Evolutionary conservation across 2,113 vertebrate genomes (phyloP).

Genomic region (Macroglossus sobrinus): DNA sequence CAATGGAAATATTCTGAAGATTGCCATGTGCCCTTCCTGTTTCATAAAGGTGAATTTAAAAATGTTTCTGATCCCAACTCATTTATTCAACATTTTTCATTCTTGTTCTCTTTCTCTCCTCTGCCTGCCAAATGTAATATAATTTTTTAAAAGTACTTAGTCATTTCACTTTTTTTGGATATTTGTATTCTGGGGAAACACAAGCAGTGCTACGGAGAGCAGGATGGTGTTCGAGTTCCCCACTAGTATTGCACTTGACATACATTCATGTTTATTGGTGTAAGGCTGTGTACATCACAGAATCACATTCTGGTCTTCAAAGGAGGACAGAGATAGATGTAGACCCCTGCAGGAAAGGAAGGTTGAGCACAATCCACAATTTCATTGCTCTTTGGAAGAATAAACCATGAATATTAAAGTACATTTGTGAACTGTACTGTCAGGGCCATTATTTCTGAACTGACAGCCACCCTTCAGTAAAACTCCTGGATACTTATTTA

Average conservation of each 20-base stretch:
- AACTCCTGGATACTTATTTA: not conserved
- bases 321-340: not conserved
- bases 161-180: not conserved
- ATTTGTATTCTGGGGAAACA: not conserved
- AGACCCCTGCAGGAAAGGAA: not conserved
- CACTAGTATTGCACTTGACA: not conserved
- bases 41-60: not conserved
- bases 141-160: not conserved
- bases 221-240: not conserved
- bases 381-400: not conserved
- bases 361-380: not conserved
- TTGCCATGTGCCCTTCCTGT: not conserved
- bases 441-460: not conserved
- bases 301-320: not conserved
- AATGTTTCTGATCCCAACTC: not conserved
- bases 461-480: not conserved
- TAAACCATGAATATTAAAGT: not conserved
- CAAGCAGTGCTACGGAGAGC: not conserved
- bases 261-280: not conserved
- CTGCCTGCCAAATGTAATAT: not conserved
- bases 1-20: not conserved
- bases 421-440: not conserved
- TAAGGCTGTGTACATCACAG: not conserved
- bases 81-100: not conserved
- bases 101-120: not conserved